Percentiles rank a stretch among this genome's conserved stretches.
These are phyloP conservation scores for Urocyon cinereoargenteus DNA, from an alignment of 2,797 vertebrate genomes.

Conservation along the genomic window DNA sequence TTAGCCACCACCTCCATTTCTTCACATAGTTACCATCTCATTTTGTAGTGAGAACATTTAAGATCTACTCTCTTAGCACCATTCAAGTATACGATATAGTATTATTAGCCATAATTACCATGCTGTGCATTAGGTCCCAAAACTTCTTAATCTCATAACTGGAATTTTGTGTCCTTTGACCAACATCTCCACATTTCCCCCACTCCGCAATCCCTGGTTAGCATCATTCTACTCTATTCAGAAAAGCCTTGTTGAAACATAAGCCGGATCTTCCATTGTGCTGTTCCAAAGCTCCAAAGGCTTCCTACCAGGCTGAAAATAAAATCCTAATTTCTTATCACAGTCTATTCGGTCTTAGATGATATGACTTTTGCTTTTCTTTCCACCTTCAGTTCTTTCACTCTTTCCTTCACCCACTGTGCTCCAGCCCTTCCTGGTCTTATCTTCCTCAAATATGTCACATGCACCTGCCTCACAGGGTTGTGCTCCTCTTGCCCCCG, in stretches of 20 bases:
- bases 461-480: not conserved
- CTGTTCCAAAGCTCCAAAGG: not conserved
- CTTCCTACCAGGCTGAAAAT: not conserved
- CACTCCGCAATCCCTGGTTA: not conserved
- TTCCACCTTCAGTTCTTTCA: not conserved
- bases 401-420: not conserved
- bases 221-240: not conserved
- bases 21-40: not conserved
- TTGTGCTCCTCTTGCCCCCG: not conserved
- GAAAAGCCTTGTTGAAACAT: not conserved
- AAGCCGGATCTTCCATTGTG: not conserved
- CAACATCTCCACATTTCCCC: not conserved
- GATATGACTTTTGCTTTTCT: constrained; percentile 17
- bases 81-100: not conserved
- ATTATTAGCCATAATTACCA: not conserved
- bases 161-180: not conserved
- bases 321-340: constrained; percentile 18
- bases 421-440: not conserved
- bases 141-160: not conserved
- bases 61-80: not conserved
- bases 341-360: not conserved
- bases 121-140: not conserved
- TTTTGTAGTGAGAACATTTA: not conserved
- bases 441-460: not conserved
- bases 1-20: not conserved